phyloP scores from a whole-genome alignment of 2,888 invertebrate genomes.

The Diaphora mendica region DNA sequence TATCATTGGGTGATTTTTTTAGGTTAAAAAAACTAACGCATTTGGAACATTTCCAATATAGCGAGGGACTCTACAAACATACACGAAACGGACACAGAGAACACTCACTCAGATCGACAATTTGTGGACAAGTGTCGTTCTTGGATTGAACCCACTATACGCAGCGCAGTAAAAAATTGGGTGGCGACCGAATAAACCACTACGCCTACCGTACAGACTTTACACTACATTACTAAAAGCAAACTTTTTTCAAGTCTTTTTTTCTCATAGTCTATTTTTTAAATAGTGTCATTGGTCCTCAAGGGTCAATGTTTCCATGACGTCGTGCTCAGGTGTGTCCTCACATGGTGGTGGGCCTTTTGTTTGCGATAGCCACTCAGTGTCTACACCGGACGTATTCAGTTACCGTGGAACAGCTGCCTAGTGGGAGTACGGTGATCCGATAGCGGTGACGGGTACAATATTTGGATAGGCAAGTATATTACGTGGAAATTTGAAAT shows the following conservation, averaged over 20 bases:
- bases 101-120: no score
- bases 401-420: constrained; percentile 47
- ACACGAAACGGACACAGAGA: no score
- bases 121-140: no score
- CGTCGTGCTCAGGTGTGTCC: constrained; percentile 43
- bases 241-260: not conserved
- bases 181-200: no score
- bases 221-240: no score
- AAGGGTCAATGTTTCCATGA: constrained; percentile 20
- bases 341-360: constrained; percentile 30
- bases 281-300: not conserved
- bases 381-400: constrained; percentile 50
- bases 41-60: no score
- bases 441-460: constrained; percentile 20
- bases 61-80: no score
- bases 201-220: no score
- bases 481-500: not conserved
- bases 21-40: no score
- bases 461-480: not conserved
- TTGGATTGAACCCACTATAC: no score
- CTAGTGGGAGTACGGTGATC: constrained; percentile 30
- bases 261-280: not conserved
- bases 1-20: no score
- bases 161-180: no score
- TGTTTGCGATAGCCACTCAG: constrained; percentile 43